Base-by-base conservation (phyloP, 1,140 invertebrate species). In the Kradibia gibbosae region DNA sequence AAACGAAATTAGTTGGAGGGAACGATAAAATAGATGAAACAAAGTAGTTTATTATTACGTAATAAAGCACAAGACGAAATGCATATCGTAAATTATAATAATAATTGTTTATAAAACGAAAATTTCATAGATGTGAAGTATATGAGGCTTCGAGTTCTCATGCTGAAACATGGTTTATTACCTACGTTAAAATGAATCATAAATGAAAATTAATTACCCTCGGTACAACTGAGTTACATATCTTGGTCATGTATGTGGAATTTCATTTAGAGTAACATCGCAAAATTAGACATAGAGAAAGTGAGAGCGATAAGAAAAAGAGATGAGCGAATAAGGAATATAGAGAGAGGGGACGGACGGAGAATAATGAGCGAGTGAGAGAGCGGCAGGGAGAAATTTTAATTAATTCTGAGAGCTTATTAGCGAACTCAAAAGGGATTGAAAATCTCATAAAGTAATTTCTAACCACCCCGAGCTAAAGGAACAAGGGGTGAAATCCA, bases 401-500 rank as follows among this genome's bases (percentile, higher is more conserved):
- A 86, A 86, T 86, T 86, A 86, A 86, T 86, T 84, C 86, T 78
- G 84, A 86, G 85, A 85, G 86, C 85, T 86, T 86, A 85, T 86
- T 86, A 86, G 83, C 82, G 31, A 80, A 75, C 82, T 83, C 82
- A 74, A 83, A 83, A 83, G 82, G 82, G 82, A 83, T 83, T 83
- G 82, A 83, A 83, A 83, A 83, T 83, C 82, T 83, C 82, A 83
- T 83, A 83, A 80, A 83, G 78, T 80, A 83, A 79, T 83, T 83
- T 76, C 82, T 80, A 80, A 83, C 78, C 78, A 83, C 28, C 77
- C 72, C 57, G 81, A 78, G 75, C 20, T 77, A 42, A 70, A 28
- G 75, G 67, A 73, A 78, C 65, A 72, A 78, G 75, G 75, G 75
- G 50, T 78, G 67, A 72, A 73, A 57, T 31, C 73, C 42, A 57